Percentiles rank a stretch among this genome's conserved stretches.
Conservation (phyloP, 1,140 invertebrate species). For the Caerostris darwini region DNA sequence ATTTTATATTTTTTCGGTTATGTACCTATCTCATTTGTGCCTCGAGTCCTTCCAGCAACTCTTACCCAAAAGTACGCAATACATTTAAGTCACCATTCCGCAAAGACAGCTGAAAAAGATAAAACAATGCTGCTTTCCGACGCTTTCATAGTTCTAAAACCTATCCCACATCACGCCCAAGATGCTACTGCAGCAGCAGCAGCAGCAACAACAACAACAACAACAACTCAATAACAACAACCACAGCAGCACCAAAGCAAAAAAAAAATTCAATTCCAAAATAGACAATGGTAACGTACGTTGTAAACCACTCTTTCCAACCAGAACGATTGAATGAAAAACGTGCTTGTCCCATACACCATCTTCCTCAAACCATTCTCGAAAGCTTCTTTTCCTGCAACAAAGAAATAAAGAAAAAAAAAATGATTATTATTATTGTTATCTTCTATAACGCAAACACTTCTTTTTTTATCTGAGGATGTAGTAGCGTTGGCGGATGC, state of each 20-base stretch:
- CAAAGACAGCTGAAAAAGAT: neutral
- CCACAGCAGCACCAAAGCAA: neutral
- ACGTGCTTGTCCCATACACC: slow-evolving; percentile 60
- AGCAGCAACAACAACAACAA: neutral
- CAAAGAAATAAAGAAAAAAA: neutral
- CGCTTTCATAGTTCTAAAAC: slow-evolving; percentile 44
- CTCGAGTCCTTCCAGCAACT: neutral
- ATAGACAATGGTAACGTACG: slow-evolving; percentile 71
- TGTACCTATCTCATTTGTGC: neutral
- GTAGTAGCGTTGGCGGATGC: neutral
- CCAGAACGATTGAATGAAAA: slow-evolving; percentile 64
- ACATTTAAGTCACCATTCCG: neutral
- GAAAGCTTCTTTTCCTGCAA: neutral
- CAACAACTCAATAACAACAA: too few species aligned
- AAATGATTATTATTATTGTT: slow-evolving; percentile 67
- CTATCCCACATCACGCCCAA: neutral
- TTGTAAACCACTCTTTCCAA: slow-evolving; percentile 20
- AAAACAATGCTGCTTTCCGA: slow-evolving; percentile 1
- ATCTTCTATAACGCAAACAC: slow-evolving; percentile 52
- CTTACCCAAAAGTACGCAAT: slow-evolving; percentile 38
- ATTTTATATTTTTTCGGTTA: neutral
- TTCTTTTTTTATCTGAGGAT: slow-evolving; percentile 5
- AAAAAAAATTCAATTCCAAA: slow-evolving; percentile 64
- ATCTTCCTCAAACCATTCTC: slow-evolving; percentile 66
- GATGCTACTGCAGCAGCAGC: neutral